Conservation (phyloP, 2,113 vertebrate species). For the Poeciliopsis retropinna region DNA sequence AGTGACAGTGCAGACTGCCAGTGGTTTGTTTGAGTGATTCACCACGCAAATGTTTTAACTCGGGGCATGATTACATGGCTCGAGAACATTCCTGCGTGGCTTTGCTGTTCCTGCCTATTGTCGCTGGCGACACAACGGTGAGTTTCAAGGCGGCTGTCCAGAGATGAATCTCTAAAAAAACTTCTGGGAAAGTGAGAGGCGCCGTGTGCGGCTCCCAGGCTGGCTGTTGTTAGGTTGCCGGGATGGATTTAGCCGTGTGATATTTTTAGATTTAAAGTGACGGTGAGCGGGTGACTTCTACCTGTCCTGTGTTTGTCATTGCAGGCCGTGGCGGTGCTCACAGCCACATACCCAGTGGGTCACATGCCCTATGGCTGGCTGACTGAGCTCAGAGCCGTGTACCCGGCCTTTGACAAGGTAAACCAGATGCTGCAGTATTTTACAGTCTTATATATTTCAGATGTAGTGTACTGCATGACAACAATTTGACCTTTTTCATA, state of each 20-base stretch:
- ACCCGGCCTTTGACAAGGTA: conserved; percentile 98
- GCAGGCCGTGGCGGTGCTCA: conserved; percentile 95
- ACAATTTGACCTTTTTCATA: conserved; percentile 29
- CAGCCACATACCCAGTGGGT: conserved; percentile 96
- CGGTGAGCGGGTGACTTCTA: conserved; percentile 21
- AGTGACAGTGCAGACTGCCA: conserved; percentile 62
- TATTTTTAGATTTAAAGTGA: conserved; percentile 32
- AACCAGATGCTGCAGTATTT: background rate
- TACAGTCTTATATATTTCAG: background rate
- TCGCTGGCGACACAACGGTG: conserved; percentile 53
- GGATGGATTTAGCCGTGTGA: conserved; percentile 25
- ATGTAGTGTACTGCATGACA: background rate
- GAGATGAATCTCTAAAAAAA: conserved; percentile 35
- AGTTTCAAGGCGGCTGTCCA: conserved; percentile 31
- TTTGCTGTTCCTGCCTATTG: conserved; percentile 43
- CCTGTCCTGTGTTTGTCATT: conserved; percentile 52
- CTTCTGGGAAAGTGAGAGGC: conserved; percentile 32
- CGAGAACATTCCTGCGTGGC: conserved; percentile 61
- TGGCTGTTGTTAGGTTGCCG: conserved; percentile 26
- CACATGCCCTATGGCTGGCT: conserved; percentile 99
- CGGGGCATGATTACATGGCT: conserved; percentile 46
- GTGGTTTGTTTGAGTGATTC: conserved; percentile 72
- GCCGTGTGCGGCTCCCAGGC: conserved; percentile 15
- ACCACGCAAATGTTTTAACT: conserved; percentile 52
- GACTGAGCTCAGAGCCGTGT: conserved; percentile 95